Evolutionary conservation across 2,113 vertebrate genomes (phyloP).

Genomic region (Phalacrocorax pelagicus): DNA sequence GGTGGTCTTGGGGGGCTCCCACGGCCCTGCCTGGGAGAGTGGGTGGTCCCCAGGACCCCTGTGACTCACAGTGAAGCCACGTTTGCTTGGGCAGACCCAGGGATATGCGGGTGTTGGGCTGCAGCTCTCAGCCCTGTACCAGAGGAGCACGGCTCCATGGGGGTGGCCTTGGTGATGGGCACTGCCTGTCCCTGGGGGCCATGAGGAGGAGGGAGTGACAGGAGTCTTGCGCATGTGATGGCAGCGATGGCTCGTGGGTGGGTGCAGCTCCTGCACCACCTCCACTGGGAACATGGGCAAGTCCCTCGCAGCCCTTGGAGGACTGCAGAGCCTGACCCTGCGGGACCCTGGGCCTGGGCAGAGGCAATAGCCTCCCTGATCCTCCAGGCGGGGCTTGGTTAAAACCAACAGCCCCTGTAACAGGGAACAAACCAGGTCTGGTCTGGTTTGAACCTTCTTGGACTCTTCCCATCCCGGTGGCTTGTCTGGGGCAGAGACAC

Average conservation of each 20-base stretch:
- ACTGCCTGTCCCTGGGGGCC: not conserved
- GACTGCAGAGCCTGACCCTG: not conserved
- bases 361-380: not conserved
- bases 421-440: not conserved
- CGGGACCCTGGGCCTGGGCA: not conserved
- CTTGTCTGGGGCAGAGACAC: not conserved
- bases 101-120: accelerated
- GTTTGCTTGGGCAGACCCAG: not conserved
- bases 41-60: not conserved
- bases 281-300: not conserved
- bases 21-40: accelerated
- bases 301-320: not conserved
- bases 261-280: not conserved
- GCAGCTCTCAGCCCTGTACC: not conserved
- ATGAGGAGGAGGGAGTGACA: not conserved
- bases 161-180: not conserved
- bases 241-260: accelerated
- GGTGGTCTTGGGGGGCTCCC: not conserved
- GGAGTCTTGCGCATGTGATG: not conserved
- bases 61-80: not conserved
- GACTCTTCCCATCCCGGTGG: accelerated
- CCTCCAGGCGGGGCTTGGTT: accelerated
- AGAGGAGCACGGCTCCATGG: accelerated
- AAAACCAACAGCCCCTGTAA: not conserved
- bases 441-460: not conserved